Base-by-base conservation (phyloP, 2,113 vertebrate species). In the Lutjanus erythropterus region DNA sequence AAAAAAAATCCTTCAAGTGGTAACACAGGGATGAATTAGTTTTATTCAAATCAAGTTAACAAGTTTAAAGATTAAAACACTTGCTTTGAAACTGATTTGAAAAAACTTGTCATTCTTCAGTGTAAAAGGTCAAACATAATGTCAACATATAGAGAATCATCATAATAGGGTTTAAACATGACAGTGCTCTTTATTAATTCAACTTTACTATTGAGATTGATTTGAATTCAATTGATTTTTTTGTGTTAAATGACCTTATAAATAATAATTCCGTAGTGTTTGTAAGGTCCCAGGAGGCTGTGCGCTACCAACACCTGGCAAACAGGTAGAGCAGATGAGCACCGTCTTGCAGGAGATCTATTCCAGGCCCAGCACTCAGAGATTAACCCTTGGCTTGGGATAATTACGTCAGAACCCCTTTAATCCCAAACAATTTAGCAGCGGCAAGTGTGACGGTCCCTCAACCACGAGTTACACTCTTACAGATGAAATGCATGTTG, bases 311-410 rank as follows among this genome's bases (percentile, higher is more conserved):
- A 73, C 67, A 68, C 64, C 71, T 72, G 80, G 62, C 49, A 56
- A 62, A 61, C 42, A 64, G 52, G 50, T 14, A 72, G 81, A 79
- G 81, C 64, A 80, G 84, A 58, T 49, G 78, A 88, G 80, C 68
- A 72, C 65, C 11, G 66, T 87, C 41, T 82, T 85, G 69, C 70
- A 44, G 41, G 66, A 88, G 81, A 88, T 94, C 93, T 95, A 93
- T 93, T 94, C 81, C 81, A 85, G 86, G 91, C 74, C 59, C 59
- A 81, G 77, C 72, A 80, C 78, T 64, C 70, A 81, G 74, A 90
- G 94, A 94, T 94, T 94, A 94, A 88, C 91, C 23, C 65, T 69
- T 89, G 88, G 66, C 81, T 86, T 79, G 67, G 72, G 86, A 78
- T 81, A 68, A 90, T 87, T 91, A 88, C 81, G 82, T 93, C 91